Base-by-base conservation (phyloP, 35 echinoderm and acorn worm species). In the Anneissia japonica region DNA sequence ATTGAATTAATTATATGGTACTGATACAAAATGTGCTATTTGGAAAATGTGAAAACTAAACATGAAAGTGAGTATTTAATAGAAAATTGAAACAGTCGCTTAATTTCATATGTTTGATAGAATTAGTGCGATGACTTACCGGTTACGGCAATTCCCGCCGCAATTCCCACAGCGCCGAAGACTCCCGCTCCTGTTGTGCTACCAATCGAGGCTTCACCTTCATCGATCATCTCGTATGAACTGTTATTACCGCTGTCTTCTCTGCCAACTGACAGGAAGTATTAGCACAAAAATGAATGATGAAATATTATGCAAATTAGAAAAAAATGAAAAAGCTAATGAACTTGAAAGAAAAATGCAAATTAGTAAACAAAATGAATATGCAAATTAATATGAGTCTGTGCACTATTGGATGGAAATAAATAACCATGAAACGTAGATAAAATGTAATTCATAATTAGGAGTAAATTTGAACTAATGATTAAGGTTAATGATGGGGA, bases 211-310 rank as follows among this genome's bases (percentile, higher is more conserved):
- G 89, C 77, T 73, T 99, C 96, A 3, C 80, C 39, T 37, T 94
- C 92, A 79, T 99, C 96, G 0, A 99, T 90, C 36, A 99, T 86
- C 29, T 99, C 96, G 78, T 91, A 99, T 29, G 96, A 90, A 46
- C 96, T 93, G 77, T 99, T 87, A 73, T 94, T 84, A 34, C 92
- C 89, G 43, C 91, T 90, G 74, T 92, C 96, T 40, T 94, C 96
- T 32, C 87, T 83, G 34, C 56, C 86, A 32, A 76, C 38, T 34
- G 87, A 77, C n/a, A n/a, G n/a, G n/a, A n/a, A 30, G 74, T 81
- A 16, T 39, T 39, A 40, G 17, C 9, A 3, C 32, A 37, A 77
- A n/a, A n/a, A n/a, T n/a, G n/a, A n/a, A n/a, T n/a, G n/a, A n/a
- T n/a, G n/a, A n/a, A n/a, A n/a, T 12, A 16, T 64, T 64, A 23